A percentile compares a stretch with the other conserved stretches of the same genome.
phyloP scores from a whole-genome alignment of 2,888 invertebrate species.

The Caenorhabditis wallacei region DNA sequence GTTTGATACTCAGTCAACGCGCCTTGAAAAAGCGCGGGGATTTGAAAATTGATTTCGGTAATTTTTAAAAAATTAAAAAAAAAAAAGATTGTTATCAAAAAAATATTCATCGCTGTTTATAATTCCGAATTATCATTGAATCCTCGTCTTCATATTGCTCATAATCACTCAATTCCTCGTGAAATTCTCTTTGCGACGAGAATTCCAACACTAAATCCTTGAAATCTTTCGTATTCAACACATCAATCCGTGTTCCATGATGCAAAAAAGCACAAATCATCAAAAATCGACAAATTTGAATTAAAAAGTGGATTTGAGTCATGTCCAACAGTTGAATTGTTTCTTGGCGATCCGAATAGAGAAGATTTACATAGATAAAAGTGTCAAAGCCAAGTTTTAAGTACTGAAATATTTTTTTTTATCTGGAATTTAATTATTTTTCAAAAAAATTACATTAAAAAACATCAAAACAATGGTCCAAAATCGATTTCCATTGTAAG shows the following conservation, averaged over 20 bases:
- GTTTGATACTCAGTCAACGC: constrained; percentile 54
- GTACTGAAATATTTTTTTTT: constrained; percentile 5
- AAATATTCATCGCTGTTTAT: too few relatives aligned
- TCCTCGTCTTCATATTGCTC: too few relatives aligned
- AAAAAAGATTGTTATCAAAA: too few relatives aligned
- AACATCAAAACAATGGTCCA: neutral
- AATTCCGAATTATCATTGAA: too few relatives aligned
- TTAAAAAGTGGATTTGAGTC: neutral
- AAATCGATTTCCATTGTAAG: neutral
- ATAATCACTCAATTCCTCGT: too few relatives aligned
- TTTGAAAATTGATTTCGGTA: constrained; percentile 8
- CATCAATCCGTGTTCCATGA: neutral
- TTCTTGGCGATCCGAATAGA: too few relatives aligned
- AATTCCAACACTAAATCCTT: neutral
- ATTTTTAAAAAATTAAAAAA: neutral
- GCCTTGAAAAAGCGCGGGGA: neutral
- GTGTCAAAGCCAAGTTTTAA: neutral
- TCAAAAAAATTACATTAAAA: neutral
- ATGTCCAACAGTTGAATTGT: neutral
- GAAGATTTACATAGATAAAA: neutral
- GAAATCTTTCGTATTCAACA: neutral
- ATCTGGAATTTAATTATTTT: neutral
- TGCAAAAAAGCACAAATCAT: neutral
- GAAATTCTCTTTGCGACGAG: neutral
- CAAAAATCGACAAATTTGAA: constrained; percentile 2